Conservation (phyloP, 2,797 vertebrate species). For the Schizothorax lantsangensis region DNA sequence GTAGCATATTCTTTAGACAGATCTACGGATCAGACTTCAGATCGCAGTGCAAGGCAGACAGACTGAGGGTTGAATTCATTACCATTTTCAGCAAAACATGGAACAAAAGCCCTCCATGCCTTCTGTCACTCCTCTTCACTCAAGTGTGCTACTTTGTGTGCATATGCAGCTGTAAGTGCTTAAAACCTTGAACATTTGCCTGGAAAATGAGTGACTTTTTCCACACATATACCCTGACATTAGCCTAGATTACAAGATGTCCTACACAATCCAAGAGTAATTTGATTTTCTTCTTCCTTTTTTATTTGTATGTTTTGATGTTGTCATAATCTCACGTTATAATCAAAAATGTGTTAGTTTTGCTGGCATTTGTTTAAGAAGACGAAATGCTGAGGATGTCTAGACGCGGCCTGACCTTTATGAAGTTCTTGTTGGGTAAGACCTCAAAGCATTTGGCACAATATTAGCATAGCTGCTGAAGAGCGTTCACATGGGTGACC, state of each 20-base stretch:
- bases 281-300: neutral
- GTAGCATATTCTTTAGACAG: neutral
- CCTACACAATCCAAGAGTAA: neutral
- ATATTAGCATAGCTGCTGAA: constrained; percentile 41
- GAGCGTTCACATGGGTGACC: constrained; percentile 26
- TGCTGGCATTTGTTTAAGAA: constrained; percentile 43
- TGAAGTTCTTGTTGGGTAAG: constrained; percentile 55
- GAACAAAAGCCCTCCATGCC: neutral
- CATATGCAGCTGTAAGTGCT: constrained; percentile 7
- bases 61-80: constrained; percentile 1
- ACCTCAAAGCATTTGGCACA: constrained; percentile 50
- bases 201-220: constrained; percentile 1
- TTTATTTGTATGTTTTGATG: constrained; percentile 13
- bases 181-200: constrained; percentile 21
- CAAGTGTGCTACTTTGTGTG: constrained; percentile 3
- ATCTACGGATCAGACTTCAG: neutral
- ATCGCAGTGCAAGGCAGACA: neutral
- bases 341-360: constrained; percentile 5
- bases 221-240: neutral
- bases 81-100: neutral
- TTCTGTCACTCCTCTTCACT: constrained; percentile 15
- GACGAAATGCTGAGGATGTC: constrained; percentile 58
- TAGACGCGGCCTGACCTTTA: constrained; percentile 74
- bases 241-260: neutral
- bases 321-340: constrained; percentile 1